Conservation (phyloP, 2,113 vertebrate species). For the Crotalus helleri region DNA sequence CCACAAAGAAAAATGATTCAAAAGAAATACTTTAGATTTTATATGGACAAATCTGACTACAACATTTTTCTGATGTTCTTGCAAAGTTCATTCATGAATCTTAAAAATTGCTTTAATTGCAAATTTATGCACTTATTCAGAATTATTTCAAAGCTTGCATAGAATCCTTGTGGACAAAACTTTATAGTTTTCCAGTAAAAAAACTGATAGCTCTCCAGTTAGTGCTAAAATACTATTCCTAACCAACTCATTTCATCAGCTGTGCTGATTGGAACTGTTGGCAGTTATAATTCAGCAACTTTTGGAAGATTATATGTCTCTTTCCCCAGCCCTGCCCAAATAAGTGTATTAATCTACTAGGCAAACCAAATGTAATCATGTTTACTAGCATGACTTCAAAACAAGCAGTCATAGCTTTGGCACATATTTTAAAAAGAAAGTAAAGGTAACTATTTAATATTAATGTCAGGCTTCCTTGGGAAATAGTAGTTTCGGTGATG, state of each 20-base stretch:
- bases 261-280: background rate
- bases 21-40: background rate
- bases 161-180: background rate
- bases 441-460: background rate
- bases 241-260: background rate
- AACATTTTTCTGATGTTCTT: background rate
- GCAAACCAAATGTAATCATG: background rate
- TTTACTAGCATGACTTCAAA: background rate
- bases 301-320: background rate
- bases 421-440: background rate
- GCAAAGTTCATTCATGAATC: no score
- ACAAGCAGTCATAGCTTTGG: background rate
- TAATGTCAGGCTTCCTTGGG: conserved; percentile 9
- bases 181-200: background rate
- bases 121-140: background rate
- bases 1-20: background rate
- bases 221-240: background rate
- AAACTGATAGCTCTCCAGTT: background rate
- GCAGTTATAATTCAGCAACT: background rate
- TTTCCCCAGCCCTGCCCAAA: background rate
- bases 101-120: no score
- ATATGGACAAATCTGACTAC: background rate
- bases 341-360: background rate
- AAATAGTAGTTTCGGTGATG: background rate
- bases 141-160: background rate